phyloP scores from a whole-genome alignment of 1,140 invertebrate genomes.

The Papilio polyxenes region DNA sequence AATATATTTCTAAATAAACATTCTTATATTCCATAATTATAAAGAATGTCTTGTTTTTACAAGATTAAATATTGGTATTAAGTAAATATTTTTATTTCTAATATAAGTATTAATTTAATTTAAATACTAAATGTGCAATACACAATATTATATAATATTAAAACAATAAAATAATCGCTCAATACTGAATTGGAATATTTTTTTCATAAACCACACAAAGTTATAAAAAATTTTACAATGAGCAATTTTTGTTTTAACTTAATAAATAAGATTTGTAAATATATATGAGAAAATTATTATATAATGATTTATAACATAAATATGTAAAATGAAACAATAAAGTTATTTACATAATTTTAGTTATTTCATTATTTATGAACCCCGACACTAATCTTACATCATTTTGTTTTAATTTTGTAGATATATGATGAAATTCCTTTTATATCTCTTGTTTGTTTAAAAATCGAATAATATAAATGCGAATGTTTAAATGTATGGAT shows the following conservation, averaged over 20 bases:
- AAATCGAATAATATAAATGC: background rate
- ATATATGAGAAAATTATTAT: constrained; percentile 37
- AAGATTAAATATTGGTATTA: no score
- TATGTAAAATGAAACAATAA: constrained; percentile 40
- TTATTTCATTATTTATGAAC: background rate
- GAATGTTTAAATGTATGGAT: no score
- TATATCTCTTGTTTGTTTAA: no score
- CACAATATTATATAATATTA: background rate
- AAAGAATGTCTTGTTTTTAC: no score
- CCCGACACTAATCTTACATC: background rate
- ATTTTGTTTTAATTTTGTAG: no score
- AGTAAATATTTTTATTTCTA: background rate
- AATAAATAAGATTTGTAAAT: constrained; percentile 39
- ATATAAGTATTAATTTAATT: background rate
- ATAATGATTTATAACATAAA: constrained; percentile 7
- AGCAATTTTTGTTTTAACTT: background rate
- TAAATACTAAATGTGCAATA: constrained; percentile 25
- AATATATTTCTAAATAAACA: no score
- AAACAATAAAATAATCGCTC: constrained; percentile 20
- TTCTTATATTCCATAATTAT: no score
- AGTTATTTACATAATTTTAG: background rate
- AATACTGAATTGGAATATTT: background rate
- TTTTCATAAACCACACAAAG: background rate
- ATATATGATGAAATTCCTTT: no score
- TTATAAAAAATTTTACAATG: background rate